Evolutionary conservation across 2,113 vertebrate species (phyloP).

Genomic region (Axis porcinus): DNA sequence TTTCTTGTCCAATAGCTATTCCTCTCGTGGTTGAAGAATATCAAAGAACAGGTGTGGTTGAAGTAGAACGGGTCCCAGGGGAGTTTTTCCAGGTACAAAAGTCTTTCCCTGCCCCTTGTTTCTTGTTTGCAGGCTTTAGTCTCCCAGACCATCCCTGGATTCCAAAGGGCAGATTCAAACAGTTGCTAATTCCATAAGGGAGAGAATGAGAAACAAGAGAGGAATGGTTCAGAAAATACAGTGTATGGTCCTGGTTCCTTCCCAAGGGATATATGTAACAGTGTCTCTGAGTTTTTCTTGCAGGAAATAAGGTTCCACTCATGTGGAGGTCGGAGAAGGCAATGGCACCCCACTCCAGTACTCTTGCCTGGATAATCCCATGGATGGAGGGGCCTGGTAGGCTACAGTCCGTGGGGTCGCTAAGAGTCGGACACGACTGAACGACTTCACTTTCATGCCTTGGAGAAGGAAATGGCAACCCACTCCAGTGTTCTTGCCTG

Average conservation of each 20-base stretch:
- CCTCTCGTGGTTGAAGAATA: not conserved
- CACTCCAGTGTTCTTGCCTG: too few species aligned
- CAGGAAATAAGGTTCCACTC: not conserved
- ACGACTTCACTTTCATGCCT: too few species aligned
- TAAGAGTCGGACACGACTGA: too few species aligned
- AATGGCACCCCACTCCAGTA: too few species aligned
- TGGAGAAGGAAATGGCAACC: too few species aligned
- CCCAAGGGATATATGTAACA: not conserved
- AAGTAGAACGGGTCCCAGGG: not conserved
- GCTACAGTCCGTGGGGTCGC: too few species aligned
- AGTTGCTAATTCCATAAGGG: not conserved
- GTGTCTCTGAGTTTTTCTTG: not conserved
- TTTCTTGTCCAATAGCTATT: not conserved
- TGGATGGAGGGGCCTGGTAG: too few species aligned
- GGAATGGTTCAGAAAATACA: not conserved
- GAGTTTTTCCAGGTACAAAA: not conserved
- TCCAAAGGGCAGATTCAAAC: not conserved
- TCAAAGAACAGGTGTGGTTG: not conserved
- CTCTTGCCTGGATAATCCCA: too few species aligned
- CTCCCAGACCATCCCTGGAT: rapidly evolving
- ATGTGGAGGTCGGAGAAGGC: too few species aligned
- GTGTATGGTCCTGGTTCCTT: not conserved
- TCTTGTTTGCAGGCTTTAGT: not conserved
- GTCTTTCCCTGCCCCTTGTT: too few species aligned
- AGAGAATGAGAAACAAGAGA: not conserved